phyloP scores from a whole-genome alignment of 2,888 invertebrate genomes.

The Amphipyra tragopoginis region DNA sequence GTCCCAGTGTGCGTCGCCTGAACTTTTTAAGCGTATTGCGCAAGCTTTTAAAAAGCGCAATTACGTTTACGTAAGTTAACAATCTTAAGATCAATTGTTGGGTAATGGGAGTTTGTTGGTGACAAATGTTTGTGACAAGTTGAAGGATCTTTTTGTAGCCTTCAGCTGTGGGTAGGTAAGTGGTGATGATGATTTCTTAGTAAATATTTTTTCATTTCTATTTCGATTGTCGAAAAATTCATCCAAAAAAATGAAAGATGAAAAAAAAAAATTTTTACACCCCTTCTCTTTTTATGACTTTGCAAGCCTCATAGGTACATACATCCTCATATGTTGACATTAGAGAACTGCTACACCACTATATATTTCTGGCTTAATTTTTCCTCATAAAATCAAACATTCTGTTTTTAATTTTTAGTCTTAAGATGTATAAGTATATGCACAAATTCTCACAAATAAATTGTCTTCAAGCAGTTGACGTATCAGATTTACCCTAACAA shows the following conservation, averaged over 20 bases:
- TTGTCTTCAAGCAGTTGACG: conserved; percentile 20
- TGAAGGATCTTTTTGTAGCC: conserved; percentile 2
- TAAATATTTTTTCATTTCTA: too few relatives aligned
- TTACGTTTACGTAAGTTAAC: conserved; percentile 43
- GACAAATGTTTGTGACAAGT: conserved; percentile 20
- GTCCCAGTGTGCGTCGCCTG: conserved; percentile 42
- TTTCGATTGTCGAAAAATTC: too few relatives aligned
- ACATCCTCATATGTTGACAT: too few relatives aligned
- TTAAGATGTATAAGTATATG: background rate
- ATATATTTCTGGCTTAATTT: too few relatives aligned
- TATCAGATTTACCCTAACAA: conserved; percentile 53
- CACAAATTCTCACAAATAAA: conserved; percentile 13
- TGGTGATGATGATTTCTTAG: too few relatives aligned
- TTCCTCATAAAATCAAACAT: too few relatives aligned
- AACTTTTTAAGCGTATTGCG: conserved; percentile 60
- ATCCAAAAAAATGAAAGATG: too few relatives aligned
- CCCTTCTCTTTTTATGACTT: too few relatives aligned
- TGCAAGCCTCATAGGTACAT: too few relatives aligned
- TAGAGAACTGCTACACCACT: too few relatives aligned
- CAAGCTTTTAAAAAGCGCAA: conserved; percentile 47
- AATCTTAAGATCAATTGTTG: conserved; percentile 42
- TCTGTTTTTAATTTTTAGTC: background rate
- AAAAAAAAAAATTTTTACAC: too few relatives aligned
- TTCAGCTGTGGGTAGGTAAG: too few relatives aligned
- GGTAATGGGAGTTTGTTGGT: conserved; percentile 30